These are phyloP conservation scores for Clunio marinus DNA, from an alignment of 2,888 invertebrate genomes.

Conservation along the genomic window DNA sequence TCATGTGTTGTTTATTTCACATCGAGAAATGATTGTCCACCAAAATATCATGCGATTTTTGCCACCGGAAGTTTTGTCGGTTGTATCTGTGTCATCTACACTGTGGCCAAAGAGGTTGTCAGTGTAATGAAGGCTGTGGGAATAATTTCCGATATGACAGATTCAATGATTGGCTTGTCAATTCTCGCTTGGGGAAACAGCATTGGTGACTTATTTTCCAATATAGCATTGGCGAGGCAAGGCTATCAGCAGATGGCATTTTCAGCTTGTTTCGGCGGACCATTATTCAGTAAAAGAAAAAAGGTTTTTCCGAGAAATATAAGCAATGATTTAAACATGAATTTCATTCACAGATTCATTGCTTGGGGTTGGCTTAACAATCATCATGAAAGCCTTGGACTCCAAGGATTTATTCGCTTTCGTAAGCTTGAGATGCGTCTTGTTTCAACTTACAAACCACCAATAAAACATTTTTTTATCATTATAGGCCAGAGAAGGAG, in stretches of 20 bases:
- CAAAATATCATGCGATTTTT: conserved; percentile 44
- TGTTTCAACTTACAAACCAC: conserved; percentile 1
- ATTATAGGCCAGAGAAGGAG: conserved; percentile 48
- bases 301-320: no score
- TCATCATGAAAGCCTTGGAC: conserved; percentile 44
- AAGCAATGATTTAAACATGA: background rate
- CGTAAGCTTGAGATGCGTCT: background rate
- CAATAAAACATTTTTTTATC: background rate
- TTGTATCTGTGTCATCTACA: conserved; percentile 57
- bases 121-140: conserved; percentile 56
- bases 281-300: conserved; percentile 58
- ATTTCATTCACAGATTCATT: conserved; percentile 45
- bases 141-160: conserved; percentile 55
- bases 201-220: conserved; percentile 54
- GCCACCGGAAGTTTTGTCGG: conserved; percentile 42
- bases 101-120: conserved; percentile 60
- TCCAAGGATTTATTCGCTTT: conserved; percentile 42
- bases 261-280: conserved; percentile 65
- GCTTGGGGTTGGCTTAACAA: conserved; percentile 52
- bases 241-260: conserved; percentile 64
- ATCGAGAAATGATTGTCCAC: conserved; percentile 43
- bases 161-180: conserved; percentile 60
- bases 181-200: conserved; percentile 64
- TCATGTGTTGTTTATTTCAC: conserved; percentile 40
- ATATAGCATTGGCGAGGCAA: conserved; percentile 57